Evolutionary conservation across 2,113 vertebrate species (phyloP).

Genomic region (Anser brachyrhynchus): DNA sequence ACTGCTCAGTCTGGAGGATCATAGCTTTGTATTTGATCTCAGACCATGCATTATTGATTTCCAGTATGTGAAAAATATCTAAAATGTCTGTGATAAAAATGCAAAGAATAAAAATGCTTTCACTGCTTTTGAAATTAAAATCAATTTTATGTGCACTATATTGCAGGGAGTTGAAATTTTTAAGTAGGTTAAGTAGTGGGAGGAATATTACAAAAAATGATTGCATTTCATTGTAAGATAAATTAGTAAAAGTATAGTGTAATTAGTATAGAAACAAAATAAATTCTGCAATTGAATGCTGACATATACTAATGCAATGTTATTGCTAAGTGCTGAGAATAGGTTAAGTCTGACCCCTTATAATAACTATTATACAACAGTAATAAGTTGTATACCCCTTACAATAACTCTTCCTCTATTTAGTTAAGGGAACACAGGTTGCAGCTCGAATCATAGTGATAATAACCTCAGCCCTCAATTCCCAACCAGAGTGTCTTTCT

Average conservation of each 20-base stretch:
- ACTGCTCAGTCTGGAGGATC: neutral
- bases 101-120: conserved; percentile 5
- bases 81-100: conserved; percentile 47
- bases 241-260: neutral
- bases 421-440: neutral
- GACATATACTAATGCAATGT: neutral
- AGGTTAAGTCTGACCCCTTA: neutral
- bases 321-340: neutral
- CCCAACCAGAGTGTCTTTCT: neutral
- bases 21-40: conserved; percentile 34
- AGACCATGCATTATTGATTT: conserved; percentile 54
- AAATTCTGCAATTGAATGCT: neutral
- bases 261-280: neutral
- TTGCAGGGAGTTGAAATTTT: conserved; percentile 14
- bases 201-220: conserved; percentile 32
- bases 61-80: neutral
- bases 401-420: neutral
- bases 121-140: conserved; percentile 51
- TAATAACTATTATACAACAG: no score
- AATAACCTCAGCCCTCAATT: neutral
- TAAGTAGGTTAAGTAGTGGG: conserved; percentile 44
- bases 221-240: neutral
- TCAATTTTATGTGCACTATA: conserved; percentile 23
- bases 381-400: no score
- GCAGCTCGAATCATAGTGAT: neutral